A percentile compares a stretch with the other conserved stretches of the same genome.
Evolutionary conservation across 1,140 invertebrate species (phyloP).

Genomic region (Cephus cinctus): DNA sequence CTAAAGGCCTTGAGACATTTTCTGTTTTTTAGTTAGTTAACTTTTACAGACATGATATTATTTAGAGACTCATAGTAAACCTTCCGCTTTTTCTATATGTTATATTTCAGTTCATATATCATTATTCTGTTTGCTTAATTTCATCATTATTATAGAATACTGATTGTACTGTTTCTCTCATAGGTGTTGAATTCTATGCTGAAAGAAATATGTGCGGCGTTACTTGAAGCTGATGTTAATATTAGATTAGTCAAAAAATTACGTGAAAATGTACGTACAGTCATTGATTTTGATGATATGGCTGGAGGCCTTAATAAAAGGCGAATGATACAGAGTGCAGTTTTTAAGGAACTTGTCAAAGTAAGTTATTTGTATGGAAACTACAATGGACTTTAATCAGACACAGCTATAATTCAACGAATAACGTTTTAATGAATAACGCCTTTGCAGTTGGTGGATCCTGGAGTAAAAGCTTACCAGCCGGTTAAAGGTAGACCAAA

Average conservation of each 20-base stretch:
- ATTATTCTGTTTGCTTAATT: too few relatives aligned
- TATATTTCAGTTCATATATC: too few relatives aligned
- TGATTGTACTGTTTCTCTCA: conserved; percentile 27
- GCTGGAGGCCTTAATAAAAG: conserved; percentile 98
- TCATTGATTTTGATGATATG: conserved; percentile 99
- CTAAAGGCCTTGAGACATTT: too few relatives aligned
- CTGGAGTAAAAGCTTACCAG: conserved; percentile 95
- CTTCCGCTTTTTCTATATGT: too few relatives aligned
- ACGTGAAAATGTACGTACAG: conserved; percentile 95
- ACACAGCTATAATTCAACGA: background rate
- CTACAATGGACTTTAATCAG: conserved; percentile 5
- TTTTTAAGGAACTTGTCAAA: conserved; percentile 98
- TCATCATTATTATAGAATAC: conserved; percentile 18
- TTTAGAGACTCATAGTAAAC: too few relatives aligned
- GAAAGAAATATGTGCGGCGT: conserved; percentile 96
- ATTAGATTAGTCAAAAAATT: conserved; percentile 95
- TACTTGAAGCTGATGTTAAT: conserved; percentile 99
- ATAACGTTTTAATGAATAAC: conserved; percentile 8
- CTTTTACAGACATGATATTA: too few relatives aligned
- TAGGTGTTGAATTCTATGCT: conserved; percentile 98
- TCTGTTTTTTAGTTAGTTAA: too few relatives aligned
- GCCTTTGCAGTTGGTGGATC: conserved; percentile 86
- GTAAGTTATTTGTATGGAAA: conserved; percentile 54
- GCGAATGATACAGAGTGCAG: conserved; percentile 97
- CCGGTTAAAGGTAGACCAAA: conserved; percentile 95